Base-by-base conservation (phyloP, 2,113 vertebrate genomes). In the Picathartes gymnocephalus region DNA sequence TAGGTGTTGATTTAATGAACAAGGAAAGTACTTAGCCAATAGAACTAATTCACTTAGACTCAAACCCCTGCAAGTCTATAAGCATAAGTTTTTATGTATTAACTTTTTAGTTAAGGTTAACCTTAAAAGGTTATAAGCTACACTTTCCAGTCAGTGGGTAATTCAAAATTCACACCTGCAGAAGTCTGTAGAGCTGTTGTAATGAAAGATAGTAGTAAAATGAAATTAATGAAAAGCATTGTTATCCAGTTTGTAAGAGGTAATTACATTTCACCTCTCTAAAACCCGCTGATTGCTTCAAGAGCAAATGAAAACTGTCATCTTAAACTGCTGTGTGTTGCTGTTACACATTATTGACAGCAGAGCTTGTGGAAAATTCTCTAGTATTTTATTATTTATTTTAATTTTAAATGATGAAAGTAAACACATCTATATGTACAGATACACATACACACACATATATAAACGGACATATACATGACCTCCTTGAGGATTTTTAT, bases 141-240 rank as follows among this genome's bases (percentile, higher is more conserved):
- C 44, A 27, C 28, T 78, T 68, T 79, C 13, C 30, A 80, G 21
- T 30, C 69, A 60, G 16, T 48, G 18, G 15, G 9, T 68, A 71
- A 84, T 66, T 84, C 54, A 88, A 73, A 84, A 58, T 71, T 79
- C 64, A 80, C 72, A 89, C 40, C 30, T 90, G 56, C 23, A 88
- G 45, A 72, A 81, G 16, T 72, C 57, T 91, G 37, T 72, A 60
- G 50, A 79, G 33, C 11, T 82, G 11, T 71, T 86, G n/a, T 71
- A 93, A 78, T 65, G 31, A 78, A 89, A 86, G 71, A 39, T 71
- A 86, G 86, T 71, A 66, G 66, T 62, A 11, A 91, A 83, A 71
- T 45, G 3, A 86, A 92, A 90, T 80, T 86, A 89, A 87, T 87
- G 65, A 92, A 92, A 96, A 93, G 3, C 35, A 83, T 71, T 79